Conservation (phyloP, 2,888 invertebrate genomes). For the Allolobophora icterica region DNA sequence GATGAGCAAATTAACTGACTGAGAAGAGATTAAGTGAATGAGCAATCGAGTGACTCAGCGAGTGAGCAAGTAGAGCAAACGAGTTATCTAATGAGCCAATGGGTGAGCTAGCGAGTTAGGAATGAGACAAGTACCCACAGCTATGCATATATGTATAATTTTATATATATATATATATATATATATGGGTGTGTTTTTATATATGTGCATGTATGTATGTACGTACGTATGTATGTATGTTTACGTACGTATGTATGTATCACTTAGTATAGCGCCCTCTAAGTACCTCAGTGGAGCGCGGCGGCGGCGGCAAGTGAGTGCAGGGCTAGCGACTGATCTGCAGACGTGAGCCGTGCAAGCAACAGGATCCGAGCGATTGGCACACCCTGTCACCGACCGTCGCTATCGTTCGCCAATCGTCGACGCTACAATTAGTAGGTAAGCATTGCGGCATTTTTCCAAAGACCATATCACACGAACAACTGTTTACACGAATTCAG, state of each 20-base stretch:
- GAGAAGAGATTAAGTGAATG: no score
- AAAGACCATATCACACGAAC: conserved; percentile 17
- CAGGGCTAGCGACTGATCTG: not conserved
- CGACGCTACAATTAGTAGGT: not conserved
- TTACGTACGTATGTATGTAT: conserved; percentile 17
- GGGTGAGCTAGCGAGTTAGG: no score
- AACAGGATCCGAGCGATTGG: not conserved
- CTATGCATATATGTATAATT: no score
- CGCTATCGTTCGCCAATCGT: not conserved
- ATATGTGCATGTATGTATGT: no score
- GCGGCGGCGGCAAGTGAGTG: not conserved
- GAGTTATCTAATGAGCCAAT: no score
- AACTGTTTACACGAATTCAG: not conserved
- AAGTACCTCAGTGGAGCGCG: not conserved
- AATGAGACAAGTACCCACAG: no score
- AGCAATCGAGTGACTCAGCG: no score
- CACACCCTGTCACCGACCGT: not conserved
- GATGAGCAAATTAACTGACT: no score
- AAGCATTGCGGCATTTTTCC: not conserved
- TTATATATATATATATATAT: no score
- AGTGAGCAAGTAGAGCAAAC: no score
- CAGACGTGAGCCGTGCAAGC: not conserved
- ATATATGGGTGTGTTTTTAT: no score
- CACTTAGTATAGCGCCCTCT: not conserved
- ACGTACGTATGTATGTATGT: not conserved